phyloP scores from a whole-genome alignment of 53 echinoderm and acorn worm species.

The Glandiceps talaboti region DNA sequence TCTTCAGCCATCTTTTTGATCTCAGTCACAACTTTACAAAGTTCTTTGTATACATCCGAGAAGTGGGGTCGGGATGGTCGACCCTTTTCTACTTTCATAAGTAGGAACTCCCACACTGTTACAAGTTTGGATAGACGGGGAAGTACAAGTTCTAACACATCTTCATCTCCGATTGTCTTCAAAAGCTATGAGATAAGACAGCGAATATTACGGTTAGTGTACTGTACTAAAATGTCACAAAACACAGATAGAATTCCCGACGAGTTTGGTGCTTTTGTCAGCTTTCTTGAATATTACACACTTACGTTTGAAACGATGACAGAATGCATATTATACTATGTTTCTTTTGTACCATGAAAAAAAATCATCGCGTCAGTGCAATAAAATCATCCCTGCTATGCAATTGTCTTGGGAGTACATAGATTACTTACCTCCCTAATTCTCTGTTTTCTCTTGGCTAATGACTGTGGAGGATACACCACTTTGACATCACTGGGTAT shows the following conservation, averaged over 20 bases:
- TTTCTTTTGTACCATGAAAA: too few species aligned
- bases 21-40: constrained; percentile 8
- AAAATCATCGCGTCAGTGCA: too few species aligned
- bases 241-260: background rate
- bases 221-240: background rate
- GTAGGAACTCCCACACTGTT: constrained; percentile 69
- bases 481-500: background rate
- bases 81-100: constrained; percentile 48
- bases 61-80: constrained; percentile 17
- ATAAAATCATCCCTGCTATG: too few species aligned
- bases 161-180: constrained; percentile 40
- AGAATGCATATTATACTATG: too few species aligned
- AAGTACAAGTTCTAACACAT: constrained; percentile 49
- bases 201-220: too few species aligned
- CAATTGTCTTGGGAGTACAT: background rate
- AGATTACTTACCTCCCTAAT: constrained; percentile 9
- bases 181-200: constrained; percentile 20
- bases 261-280: too few species aligned
- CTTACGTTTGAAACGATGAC: too few species aligned
- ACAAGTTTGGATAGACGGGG: constrained; percentile 50
- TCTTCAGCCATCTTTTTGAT: constrained; percentile 30
- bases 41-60: constrained; percentile 25
- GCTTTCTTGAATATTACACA: too few species aligned
- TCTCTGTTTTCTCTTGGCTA: constrained; percentile 1
- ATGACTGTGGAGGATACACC: background rate